A percentile compares a stretch with the other conserved stretches of the same genome.
Evolutionary conservation across 2,888 invertebrate genomes (phyloP).

Genomic region (Julus scanicus): DNA sequence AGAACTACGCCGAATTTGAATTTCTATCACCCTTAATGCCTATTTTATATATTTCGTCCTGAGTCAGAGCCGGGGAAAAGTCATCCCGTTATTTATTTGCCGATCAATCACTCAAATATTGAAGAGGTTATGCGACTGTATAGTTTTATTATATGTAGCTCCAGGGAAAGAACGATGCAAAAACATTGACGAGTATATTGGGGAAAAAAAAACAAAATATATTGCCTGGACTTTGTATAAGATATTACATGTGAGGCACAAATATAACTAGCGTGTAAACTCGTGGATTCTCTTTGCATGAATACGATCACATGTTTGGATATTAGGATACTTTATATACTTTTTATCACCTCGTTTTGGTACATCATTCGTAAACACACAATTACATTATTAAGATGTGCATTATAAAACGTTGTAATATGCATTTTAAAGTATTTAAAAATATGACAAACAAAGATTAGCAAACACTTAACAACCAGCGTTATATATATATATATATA

Average conservation of each 20-base stretch:
- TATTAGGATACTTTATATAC: too few relatives aligned
- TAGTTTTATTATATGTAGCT: constrained; percentile 46
- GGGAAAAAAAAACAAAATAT: not conserved
- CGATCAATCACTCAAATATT: constrained; percentile 55
- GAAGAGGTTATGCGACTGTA: constrained; percentile 47
- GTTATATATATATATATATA: too few relatives aligned
- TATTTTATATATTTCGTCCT: constrained; percentile 51
- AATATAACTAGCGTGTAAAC: not conserved
- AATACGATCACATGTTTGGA: not conserved
- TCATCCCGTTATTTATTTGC: constrained; percentile 55
- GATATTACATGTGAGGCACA: not conserved
- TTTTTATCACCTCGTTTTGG: too few relatives aligned
- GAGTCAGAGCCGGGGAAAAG: constrained; percentile 52
- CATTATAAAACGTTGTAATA: too few relatives aligned
- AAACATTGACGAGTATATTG: constrained; percentile 32
- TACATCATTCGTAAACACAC: too few relatives aligned
- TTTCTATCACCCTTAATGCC: constrained; percentile 55
- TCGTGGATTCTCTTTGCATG: not conserved
- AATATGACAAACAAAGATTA: too few relatives aligned
- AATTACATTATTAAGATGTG: too few relatives aligned
- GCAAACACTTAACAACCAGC: too few relatives aligned
- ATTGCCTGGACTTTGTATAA: not conserved
- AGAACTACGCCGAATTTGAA: constrained; percentile 48
- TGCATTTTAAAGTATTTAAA: too few relatives aligned
- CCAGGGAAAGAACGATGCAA: constrained; percentile 41